Evolutionary conservation across 1,140 invertebrate species (phyloP).

Genomic region (Drosophila serrata): DNA sequence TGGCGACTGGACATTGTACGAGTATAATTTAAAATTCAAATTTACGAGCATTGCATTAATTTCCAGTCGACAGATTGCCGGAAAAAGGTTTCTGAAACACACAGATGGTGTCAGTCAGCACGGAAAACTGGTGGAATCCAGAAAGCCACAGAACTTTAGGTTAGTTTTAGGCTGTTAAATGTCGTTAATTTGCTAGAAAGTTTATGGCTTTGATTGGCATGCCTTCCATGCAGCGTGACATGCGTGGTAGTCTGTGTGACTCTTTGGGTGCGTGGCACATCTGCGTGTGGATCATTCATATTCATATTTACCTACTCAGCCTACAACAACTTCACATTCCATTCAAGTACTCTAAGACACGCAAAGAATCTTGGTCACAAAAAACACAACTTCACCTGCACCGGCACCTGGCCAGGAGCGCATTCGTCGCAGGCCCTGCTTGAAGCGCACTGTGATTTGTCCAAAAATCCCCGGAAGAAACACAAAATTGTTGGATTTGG

Average conservation of each 20-base stretch:
- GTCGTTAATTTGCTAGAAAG: constrained; percentile 48
- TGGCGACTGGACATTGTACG: constrained; percentile 42
- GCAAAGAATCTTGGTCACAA: constrained; percentile 54
- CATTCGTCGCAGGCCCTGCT: constrained; percentile 65
- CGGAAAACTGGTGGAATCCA: constrained; percentile 1
- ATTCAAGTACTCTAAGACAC: constrained; percentile 71
- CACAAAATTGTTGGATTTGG: not conserved
- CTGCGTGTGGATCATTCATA: constrained; percentile 36
- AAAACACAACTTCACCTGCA: constrained; percentile 70
- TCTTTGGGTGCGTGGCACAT: not conserved
- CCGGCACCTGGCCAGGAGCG: constrained; percentile 68
- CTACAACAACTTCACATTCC: constrained; percentile 70
- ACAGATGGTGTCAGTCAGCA: constrained; percentile 28
- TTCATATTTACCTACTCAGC: constrained; percentile 71
- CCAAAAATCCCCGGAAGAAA: constrained; percentile 20
- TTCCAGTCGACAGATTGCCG: constrained; percentile 53
- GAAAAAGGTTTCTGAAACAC: constrained; percentile 40
- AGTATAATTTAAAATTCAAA: constrained; percentile 77
- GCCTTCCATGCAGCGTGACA: constrained; percentile 24
- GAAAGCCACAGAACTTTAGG: constrained; percentile 24
- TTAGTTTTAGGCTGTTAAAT: constrained; percentile 51
- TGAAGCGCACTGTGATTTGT: constrained; percentile 59
- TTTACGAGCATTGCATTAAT: constrained; percentile 74
- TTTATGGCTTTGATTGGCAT: constrained; percentile 51
- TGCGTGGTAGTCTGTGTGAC: constrained; percentile 8